Base-by-base conservation (phyloP, 2,113 vertebrate species). In the Ploceus nigricollis region DNA sequence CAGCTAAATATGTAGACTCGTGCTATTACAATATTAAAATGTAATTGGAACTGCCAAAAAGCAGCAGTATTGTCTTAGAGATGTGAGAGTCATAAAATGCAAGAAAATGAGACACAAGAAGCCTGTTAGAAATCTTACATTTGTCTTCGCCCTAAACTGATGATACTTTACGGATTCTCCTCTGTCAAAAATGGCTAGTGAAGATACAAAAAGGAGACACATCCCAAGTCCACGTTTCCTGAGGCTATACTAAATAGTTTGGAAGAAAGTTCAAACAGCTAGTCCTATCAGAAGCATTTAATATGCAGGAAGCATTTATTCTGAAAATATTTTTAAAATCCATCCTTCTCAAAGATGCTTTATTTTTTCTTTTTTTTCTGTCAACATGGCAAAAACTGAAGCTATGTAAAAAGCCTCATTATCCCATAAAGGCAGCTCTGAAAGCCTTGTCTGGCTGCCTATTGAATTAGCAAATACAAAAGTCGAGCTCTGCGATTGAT, bases 401-500 rank as follows among this genome's bases (percentile, higher is more conserved):
- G 95, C 89, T 91, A 35, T 93, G 60, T 84, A 93, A 94, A 95
- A 96, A 91, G 69, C 53, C 57, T 95, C 94, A 95, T 95, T 97
- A 94, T 96, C 93, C 95, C 73, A 73, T 91, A 96, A 97, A 96
- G 4, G 11, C 56, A 91, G 68, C 92, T 50, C 57, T 95, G 89
- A 95, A 96, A 96, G 58, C 54, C 75, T 94, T 94, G 96, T 97
- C 90, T 94, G 85, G 54, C 87, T 91, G 89, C 78, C 85, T 97
- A 96, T 94, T 96, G 88, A 97, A 96, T 97, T 97, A 96, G 39
- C 63, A 96, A 96, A 96, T 47, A 96, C 93, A 97, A 95, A 96
- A 97, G 82, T 73, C 66, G 82, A 96, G 79, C 75, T 8, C 28
- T 93, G 94, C 93, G 83, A 98, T 97, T 97, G 94, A 96, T 97